Conservation (phyloP, 2,888 invertebrate species). For the Matsumyia berberina region DNA sequence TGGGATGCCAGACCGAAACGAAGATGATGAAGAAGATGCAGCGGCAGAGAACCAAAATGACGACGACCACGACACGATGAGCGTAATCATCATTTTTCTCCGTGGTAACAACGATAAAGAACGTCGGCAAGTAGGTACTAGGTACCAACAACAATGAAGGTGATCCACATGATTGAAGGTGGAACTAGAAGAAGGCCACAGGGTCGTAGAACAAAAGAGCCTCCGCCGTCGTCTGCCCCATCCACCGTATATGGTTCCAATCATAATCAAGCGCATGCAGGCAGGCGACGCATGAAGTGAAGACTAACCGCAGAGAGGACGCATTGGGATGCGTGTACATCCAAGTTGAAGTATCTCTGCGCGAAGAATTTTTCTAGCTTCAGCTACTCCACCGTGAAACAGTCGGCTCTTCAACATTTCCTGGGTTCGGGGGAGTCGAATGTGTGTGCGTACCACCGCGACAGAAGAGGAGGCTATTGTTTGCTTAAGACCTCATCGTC, state of each 20-base stretch:
- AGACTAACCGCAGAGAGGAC: slow-evolving; percentile 17
- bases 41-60: slow-evolving; percentile 30
- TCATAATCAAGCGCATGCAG: slow-evolving; percentile 60
- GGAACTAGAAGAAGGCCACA: slow-evolving; percentile 61
- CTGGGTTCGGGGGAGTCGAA: slow-evolving; percentile 41
- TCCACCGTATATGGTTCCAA: slow-evolving; percentile 37
- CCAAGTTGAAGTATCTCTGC: slow-evolving; percentile 42
- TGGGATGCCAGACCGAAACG: slow-evolving; percentile 17
- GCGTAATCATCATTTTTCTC: slow-evolving; percentile 74
- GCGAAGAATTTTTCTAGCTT: background rate
- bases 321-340: slow-evolving; percentile 44
- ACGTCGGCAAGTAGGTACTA: slow-evolving; percentile 40
- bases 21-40: slow-evolving; percentile 7
- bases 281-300: slow-evolving; percentile 27
- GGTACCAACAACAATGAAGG: slow-evolving; percentile 42
- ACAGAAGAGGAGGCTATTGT: slow-evolving; percentile 71
- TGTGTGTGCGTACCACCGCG: slow-evolving; percentile 36
- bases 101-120: slow-evolving; percentile 59
- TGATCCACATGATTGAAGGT: slow-evolving; percentile 73
- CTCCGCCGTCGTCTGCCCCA: slow-evolving; percentile 2
- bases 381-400: background rate
- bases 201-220: slow-evolving; percentile 63
- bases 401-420: slow-evolving; percentile 50
- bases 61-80: slow-evolving; percentile 39
- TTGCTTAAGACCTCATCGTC: slow-evolving; percentile 73